These are phyloP conservation scores for Schlechtendalia chinensis DNA, from an alignment of 1,140 invertebrate species.

Conservation along the genomic window DNA sequence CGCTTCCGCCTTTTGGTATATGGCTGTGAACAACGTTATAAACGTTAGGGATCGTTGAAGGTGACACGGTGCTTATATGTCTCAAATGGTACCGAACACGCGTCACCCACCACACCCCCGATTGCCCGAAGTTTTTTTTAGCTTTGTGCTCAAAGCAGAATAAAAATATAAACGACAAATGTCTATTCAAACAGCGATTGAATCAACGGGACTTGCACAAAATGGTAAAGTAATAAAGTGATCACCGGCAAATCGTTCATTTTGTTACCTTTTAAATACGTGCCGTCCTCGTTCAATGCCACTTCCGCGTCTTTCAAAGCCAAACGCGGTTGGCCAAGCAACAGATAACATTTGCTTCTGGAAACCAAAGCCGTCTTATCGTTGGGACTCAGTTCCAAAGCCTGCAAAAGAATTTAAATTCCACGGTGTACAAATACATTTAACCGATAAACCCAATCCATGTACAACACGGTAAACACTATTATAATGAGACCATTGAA, in stretches of 20 bases:
- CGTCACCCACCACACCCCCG: too few species aligned
- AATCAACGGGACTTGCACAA: too few species aligned
- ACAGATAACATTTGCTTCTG: slow-evolving; percentile 84
- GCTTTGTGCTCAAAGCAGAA: too few species aligned
- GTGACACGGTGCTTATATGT: too few species aligned
- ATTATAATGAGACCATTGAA: neutral
- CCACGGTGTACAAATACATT: too few species aligned
- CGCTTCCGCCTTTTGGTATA: slow-evolving; percentile 89
- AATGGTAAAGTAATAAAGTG: too few species aligned
- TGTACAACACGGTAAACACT: too few species aligned
- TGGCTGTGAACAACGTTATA: slow-evolving; percentile 59
- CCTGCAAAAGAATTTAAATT: slow-evolving; percentile 69
- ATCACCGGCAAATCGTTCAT: neutral
- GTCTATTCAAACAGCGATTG: too few species aligned
- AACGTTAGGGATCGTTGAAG: neutral
- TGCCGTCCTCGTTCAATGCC: slow-evolving; percentile 72
- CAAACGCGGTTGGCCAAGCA: slow-evolving; percentile 78
- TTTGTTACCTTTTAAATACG: slow-evolving; percentile 68
- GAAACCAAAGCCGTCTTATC: slow-evolving; percentile 84
- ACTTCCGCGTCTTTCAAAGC: slow-evolving; percentile 82
- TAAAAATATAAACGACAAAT: too few species aligned
- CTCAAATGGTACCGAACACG: too few species aligned
- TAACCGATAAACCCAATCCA: too few species aligned
- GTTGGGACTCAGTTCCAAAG: slow-evolving; percentile 78
- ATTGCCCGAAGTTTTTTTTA: too few species aligned